Conservation (phyloP, 2,113 vertebrate species). For the Urocynchramus pylzowi region DNA sequence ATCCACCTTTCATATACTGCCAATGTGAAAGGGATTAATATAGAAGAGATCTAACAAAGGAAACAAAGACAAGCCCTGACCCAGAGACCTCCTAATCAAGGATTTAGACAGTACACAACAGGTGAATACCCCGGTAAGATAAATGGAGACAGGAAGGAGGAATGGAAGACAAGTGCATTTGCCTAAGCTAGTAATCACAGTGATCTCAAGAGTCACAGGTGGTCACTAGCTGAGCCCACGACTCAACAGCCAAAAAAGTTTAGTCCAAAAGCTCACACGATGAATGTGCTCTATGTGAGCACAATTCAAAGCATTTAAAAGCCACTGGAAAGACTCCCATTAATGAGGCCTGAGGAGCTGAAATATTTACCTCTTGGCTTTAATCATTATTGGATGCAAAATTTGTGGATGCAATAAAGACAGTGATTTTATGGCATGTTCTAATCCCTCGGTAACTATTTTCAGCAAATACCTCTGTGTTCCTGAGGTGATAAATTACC, state of each 20-base stretch:
- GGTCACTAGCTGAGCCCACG: conserved; percentile 27
- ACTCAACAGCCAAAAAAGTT: conserved; percentile 39
- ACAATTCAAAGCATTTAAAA: conserved; percentile 24
- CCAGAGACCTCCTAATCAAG: conserved; percentile 44
- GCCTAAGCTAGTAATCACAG: conserved; percentile 52
- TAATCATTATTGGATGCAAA: conserved; percentile 5
- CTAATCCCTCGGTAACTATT: not conserved
- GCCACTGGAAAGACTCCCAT: not conserved
- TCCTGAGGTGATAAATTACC: not conserved
- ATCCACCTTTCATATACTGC: conserved; percentile 56
- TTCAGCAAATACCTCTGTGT: not conserved
- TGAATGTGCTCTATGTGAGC: not conserved
- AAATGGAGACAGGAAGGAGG: conserved; percentile 55
- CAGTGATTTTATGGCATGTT: not conserved
- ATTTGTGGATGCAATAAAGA: not conserved
- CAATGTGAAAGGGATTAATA: conserved; percentile 53
- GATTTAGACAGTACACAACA: conserved; percentile 55
- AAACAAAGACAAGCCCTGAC: conserved; percentile 57
- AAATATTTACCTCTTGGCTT: conserved; percentile 3
- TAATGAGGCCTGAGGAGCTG: not conserved
- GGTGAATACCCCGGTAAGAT: conserved; percentile 41
- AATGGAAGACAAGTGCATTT: conserved; percentile 41
- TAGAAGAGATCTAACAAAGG: conserved; percentile 57
- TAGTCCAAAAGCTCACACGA: not conserved
- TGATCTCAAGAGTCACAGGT: conserved; percentile 55